A percentile compares a stretch with the other conserved stretches of the same genome.
phyloP scores from a whole-genome alignment of 2,113 vertebrate genomes.

The Gavialis gangeticus region DNA sequence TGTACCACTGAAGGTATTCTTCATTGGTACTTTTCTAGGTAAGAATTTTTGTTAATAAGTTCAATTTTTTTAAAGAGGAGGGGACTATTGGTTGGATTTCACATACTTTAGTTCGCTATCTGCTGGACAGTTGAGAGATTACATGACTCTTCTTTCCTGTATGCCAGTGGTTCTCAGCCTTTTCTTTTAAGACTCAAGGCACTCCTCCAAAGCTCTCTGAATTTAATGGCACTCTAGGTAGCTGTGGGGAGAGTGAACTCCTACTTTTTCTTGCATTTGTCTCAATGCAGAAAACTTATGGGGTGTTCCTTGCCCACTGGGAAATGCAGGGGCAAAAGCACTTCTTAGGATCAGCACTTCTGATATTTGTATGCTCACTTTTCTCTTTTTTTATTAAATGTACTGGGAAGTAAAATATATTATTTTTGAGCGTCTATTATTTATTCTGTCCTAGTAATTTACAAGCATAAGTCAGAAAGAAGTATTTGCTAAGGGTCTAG shows the following conservation, averaged over 20 bases:
- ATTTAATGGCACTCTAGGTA: too few species aligned
- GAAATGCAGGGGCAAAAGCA: too few species aligned
- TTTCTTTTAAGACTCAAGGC: too few species aligned
- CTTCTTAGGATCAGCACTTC: conserved; percentile 76
- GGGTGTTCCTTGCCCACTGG: too few species aligned
- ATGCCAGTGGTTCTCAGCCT: too few species aligned
- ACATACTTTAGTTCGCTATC: not conserved
- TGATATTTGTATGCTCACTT: not conserved
- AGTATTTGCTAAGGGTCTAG: not conserved
- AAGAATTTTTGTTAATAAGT: conserved; percentile 67
- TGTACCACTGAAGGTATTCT: conserved; percentile 96
- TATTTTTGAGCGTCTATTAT: not conserved
- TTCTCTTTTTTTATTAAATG: conserved; percentile 2
- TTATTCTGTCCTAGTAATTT: not conserved
- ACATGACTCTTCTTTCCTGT: not conserved
- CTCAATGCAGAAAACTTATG: too few species aligned
- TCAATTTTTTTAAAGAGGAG: not conserved
- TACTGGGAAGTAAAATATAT: too few species aligned
- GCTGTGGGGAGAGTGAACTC: too few species aligned
- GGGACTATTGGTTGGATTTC: rapidly evolving
- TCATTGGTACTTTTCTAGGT: conserved; percentile 98
- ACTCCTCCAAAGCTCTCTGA: too few species aligned
- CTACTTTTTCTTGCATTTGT: too few species aligned
- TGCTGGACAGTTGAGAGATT: not conserved
- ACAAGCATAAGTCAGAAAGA: not conserved